Evolutionary conservation across 2,888 invertebrate species (phyloP).

Genomic region (Oscheius myriophilus): DNA sequence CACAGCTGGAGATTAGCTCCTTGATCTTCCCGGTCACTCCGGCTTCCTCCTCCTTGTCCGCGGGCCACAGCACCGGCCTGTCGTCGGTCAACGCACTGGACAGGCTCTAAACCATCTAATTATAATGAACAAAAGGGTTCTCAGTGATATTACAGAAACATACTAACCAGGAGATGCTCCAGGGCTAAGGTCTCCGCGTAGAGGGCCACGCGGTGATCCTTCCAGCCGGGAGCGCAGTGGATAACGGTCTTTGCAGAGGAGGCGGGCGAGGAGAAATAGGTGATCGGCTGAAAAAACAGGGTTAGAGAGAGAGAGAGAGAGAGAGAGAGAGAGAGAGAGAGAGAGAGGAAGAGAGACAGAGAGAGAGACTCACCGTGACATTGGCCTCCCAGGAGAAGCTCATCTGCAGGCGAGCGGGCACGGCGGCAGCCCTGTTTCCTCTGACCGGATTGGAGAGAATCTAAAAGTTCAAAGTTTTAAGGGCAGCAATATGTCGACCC

Average conservation of each 20-base stretch:
- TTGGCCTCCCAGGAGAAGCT: conserved; percentile 20
- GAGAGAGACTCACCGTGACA: conserved; percentile 4
- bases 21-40: conserved; percentile 1
- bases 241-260: conserved; percentile 19
- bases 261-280: conserved; percentile 16
- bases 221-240: conserved; percentile 30
- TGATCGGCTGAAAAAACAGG: conserved; percentile 9
- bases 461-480: conserved; percentile 1
- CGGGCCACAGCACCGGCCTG: conserved; percentile 26
- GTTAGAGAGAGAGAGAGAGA: neutral
- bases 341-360: neutral
- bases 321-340: neutral
- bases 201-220: conserved; percentile 25
- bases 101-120: conserved; percentile 6
- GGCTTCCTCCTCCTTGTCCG: conserved; percentile 2
- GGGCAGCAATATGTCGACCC: no score
- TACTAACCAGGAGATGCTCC: conserved; percentile 26
- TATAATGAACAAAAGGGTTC: no score
- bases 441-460: neutral
- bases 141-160: no score
- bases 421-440: conserved; percentile 3
- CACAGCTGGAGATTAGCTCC: conserved; percentile 8
- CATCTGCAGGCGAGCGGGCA: conserved; percentile 8
- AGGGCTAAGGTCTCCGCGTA: conserved; percentile 16
- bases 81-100: conserved; percentile 7